Base-by-base conservation (phyloP, 2,888 invertebrate genomes). In the Spicauda simplicius region DNA sequence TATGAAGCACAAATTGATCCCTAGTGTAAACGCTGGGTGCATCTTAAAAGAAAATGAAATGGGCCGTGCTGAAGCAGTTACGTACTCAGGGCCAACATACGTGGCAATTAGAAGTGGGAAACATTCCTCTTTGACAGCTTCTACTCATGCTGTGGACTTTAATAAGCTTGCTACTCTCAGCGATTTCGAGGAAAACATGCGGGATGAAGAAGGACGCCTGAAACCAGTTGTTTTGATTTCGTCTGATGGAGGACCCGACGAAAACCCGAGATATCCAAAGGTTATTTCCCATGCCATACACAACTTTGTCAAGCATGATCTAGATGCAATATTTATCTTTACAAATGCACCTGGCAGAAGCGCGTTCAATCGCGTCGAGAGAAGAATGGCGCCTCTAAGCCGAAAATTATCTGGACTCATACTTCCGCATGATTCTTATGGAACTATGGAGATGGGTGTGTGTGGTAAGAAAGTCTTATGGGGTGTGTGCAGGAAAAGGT, bases 11-110 rank as follows among this genome's bases (percentile, higher is more conserved):
- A 74, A 77, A 73, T 59, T 74, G 37, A 77, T 74, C 20, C 74
- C 74, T 52, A 69, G 67, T 62, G 74, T 74, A 56, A 74, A 75
- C 70, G 86, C 88, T 74, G 77, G 69, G 79, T 80, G 58, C 70
- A 74, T 55, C 73, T 76, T 68, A 66, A 70, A 30, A 62, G 37
- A 37, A 20, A 70, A 56, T 68, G 60, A 52, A 18, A 41, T 70
- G 54, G 72, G 73, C 50, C 64, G 68, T 63, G 53, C 70, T 41
- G 60, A 81, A 75, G 81, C 82, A 58, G 83, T 87, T 33, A 64
- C 76, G 37, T 84, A 84, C 69, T 79, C 76, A 65, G 89, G 87
- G 14, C 87, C 89, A 61, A 90, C 87, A 62, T 85, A 83, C 73
- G 76, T 89, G 53, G 79, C 84, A 41, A 76, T 74, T 64, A 25